A percentile compares a stretch with the other conserved stretches of the same genome.
Evolutionary conservation across 2,888 invertebrate genomes (phyloP).

Genomic region (Caenorhabditis sulstoni): DNA sequence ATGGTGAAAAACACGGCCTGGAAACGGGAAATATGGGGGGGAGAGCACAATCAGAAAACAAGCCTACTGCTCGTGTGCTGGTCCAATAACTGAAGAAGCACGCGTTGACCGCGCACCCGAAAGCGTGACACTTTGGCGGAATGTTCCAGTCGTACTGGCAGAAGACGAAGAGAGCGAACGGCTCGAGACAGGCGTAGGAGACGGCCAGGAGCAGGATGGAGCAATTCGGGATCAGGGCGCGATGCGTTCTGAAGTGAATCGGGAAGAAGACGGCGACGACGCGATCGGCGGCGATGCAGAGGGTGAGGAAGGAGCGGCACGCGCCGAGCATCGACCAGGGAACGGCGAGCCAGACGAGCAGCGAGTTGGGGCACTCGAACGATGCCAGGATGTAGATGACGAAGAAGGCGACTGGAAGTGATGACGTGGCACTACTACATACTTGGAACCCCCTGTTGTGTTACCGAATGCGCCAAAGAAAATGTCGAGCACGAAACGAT

Average conservation of each 20-base stretch:
- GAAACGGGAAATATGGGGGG: background rate
- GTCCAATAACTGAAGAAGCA: constrained; percentile 36
- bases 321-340: constrained; percentile 31
- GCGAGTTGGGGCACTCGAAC: background rate
- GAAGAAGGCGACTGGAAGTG: constrained; percentile 16
- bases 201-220: background rate
- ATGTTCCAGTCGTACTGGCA: constrained; percentile 11
- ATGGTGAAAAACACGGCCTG: constrained; percentile 12
- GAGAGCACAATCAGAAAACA: background rate
- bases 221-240: background rate
- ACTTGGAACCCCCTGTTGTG: background rate
- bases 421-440: too few relatives aligned
- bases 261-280: constrained; percentile 21
- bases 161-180: constrained; percentile 1
- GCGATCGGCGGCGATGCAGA: constrained; percentile 12
- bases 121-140: constrained; percentile 2
- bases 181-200: constrained; percentile 4
- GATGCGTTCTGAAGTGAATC: background rate
- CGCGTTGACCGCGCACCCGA: constrained; percentile 23
- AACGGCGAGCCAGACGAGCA: constrained; percentile 6
- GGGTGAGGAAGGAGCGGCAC: constrained; percentile 19
- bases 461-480: constrained; percentile 1
- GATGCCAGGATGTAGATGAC: constrained; percentile 2
- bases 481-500: constrained; percentile 4
- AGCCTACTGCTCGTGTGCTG: background rate